Percentiles rank a stretch among this genome's conserved stretches.
Evolutionary conservation across 2,888 invertebrate species (phyloP).

Genomic region (Phania funesta): DNA sequence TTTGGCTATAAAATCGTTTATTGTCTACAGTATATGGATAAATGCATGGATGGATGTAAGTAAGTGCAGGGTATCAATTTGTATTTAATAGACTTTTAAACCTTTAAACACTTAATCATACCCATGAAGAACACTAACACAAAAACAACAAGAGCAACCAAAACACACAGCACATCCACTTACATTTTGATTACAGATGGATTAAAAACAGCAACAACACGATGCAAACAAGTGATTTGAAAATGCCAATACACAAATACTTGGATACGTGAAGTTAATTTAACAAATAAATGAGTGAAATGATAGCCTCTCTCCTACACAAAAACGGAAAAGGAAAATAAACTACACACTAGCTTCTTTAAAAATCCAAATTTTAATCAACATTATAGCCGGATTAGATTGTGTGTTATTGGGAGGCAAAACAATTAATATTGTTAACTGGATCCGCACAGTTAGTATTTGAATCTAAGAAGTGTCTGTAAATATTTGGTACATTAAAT

Average conservation of each 20-base stretch:
- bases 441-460: too few species aligned
- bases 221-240: not conserved
- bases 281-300: not conserved
- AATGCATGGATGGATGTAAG: not conserved
- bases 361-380: too few species aligned
- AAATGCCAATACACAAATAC: not conserved
- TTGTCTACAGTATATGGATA: conserved; percentile 6
- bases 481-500: too few species aligned
- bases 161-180: not conserved
- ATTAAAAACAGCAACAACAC: not conserved
- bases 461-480: too few species aligned
- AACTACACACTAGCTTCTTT: too few species aligned
- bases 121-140: too few species aligned
- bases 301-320: too few species aligned
- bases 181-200: not conserved
- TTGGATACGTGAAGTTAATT: not conserved
- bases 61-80: conserved; percentile 8
- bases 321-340: too few species aligned
- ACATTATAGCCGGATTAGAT: too few species aligned
- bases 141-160: not conserved
- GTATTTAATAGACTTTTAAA: conserved; percentile 55
- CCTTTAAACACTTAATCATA: conserved; percentile 55
- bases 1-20: conserved; percentile 48
- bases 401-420: too few species aligned
- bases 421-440: too few species aligned